Percentiles rank a stretch among this genome's conserved stretches.
Evolutionary conservation across 2,797 vertebrate genomes (phyloP).

Genomic region (Acrossocheilus wenchowensis): DNA sequence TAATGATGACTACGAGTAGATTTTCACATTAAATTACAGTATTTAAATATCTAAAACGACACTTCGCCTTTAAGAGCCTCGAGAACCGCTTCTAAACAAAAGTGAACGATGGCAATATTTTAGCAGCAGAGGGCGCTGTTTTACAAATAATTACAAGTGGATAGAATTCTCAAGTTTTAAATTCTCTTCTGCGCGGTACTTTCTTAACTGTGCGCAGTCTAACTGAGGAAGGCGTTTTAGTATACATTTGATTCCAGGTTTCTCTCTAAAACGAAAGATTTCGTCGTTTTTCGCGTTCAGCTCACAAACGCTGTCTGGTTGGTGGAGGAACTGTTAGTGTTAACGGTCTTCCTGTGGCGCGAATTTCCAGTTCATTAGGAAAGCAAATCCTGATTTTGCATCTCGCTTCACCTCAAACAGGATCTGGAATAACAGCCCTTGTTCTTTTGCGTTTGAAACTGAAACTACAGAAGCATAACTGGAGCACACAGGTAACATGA

Average conservation of each 20-base stretch:
- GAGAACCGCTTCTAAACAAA: not conserved
- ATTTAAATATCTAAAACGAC: not conserved
- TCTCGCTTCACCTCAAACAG: slow-evolving; percentile 12
- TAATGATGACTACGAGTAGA: not conserved
- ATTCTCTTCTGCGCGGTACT: not conserved
- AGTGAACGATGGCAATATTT: not conserved
- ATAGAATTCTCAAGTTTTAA: not conserved
- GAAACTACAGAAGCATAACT: not conserved
- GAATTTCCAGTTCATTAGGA: slow-evolving; percentile 23
- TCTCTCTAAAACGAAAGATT: not conserved
- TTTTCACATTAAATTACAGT: not conserved
- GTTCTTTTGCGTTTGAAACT: not conserved
- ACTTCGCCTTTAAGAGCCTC: not conserved
- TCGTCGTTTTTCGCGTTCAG: not conserved
- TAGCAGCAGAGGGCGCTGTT: slow-evolving; percentile 18
- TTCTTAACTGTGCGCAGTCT: not conserved
- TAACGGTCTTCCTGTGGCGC: not conserved
- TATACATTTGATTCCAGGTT: not conserved
- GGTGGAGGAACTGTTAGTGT: not conserved
- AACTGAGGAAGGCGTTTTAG: not conserved
- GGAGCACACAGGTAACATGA: not conserved
- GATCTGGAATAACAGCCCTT: not conserved
- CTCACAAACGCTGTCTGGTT: not conserved
- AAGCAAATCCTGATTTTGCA: slow-evolving; percentile 43
- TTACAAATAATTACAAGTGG: not conserved